Evolutionary conservation across 2,797 vertebrate genomes (phyloP), one percentile per base, ranked within the genome.

Genomic region (Spinus olivaceus): DNA sequence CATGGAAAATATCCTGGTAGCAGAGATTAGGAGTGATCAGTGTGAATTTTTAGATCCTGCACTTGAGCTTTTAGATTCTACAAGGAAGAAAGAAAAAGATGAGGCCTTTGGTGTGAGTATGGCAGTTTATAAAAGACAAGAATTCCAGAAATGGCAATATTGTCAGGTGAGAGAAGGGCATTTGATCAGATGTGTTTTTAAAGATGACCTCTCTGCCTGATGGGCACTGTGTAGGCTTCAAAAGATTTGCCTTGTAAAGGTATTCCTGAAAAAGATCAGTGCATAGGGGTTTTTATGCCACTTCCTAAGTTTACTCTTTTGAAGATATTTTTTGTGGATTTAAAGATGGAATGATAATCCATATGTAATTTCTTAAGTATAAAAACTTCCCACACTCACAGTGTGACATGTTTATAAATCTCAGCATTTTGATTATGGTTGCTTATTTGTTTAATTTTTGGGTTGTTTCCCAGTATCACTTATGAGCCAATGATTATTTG

Each of bases 381-480:
- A 77, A 91, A 88, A 90, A 41, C 61, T 96, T 96, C 80, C 72
- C 53, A 89, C 51, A 86, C 53, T 90, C 84, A 60, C 49, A 89
- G 90, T 39, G 23, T 95, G 89, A 78, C 79, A 51, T 78, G 88
- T 82, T 91, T 94, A 57, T 90, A 93, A 94, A 92, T 92, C 72
- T 86, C 77, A 88, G 59, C 53, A 70, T 88, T 94, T 91, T 30
- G 12, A 56, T 91, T 95, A 82, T 82, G 78, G 88, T 50, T 92
- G 88, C 81, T 95, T 92, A 86, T 94, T 96, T 97, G 87, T 96
- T 94, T 95, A 93, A 95, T 80, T 93, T 89, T 93, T 95, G 92
- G 94, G 86, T 86, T 87, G 32, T 79, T 97, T 96, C 93, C 94
- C 93, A 90, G 90, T 89, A 87, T 92, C 76, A 72, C 46, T 94